Evolutionary conservation across 2,888 invertebrate species (phyloP).

Genomic region (Callyntrura sp.): DNA sequence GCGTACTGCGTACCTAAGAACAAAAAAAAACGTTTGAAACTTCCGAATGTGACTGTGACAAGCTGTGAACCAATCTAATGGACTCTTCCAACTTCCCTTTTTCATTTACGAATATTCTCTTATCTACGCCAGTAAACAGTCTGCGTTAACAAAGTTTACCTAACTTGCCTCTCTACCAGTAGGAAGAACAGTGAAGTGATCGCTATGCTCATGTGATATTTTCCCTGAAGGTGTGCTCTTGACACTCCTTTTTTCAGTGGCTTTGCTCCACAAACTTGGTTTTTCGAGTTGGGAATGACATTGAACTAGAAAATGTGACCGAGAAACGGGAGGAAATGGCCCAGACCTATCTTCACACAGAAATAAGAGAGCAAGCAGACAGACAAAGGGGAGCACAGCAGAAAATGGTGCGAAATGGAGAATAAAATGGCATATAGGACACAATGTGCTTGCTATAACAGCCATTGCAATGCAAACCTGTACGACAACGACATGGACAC

Average conservation of each 20-base stretch:
- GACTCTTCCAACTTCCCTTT: slow-evolving; percentile 49
- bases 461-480: too few relatives aligned
- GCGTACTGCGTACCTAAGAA: too few relatives aligned
- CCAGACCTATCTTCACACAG: slow-evolving; percentile 74
- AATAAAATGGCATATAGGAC: too few relatives aligned
- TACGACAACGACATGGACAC: too few relatives aligned
- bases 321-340: slow-evolving; percentile 73
- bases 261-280: slow-evolving; percentile 43
- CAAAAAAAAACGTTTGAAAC: too few relatives aligned
- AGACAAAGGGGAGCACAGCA: slow-evolving; percentile 12
- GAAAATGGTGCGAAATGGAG: not conserved
- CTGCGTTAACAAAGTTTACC: too few relatives aligned
- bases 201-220: slow-evolving; percentile 1
- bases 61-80: slow-evolving; percentile 15
- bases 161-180: too few relatives aligned
- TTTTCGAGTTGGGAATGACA: slow-evolving; percentile 51
- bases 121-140: too few relatives aligned
- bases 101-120: not conserved
- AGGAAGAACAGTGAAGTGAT: too few relatives aligned
- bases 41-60: slow-evolving; percentile 41
- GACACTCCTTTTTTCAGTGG: slow-evolving; percentile 60
- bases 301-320: slow-evolving; percentile 75
- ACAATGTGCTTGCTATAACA: too few relatives aligned
- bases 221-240: slow-evolving; percentile 44
- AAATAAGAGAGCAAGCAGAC: slow-evolving; percentile 27